These are phyloP conservation scores for Phalloptychus januarius DNA, from an alignment of 2,797 vertebrate species.

Conservation along the genomic window DNA sequence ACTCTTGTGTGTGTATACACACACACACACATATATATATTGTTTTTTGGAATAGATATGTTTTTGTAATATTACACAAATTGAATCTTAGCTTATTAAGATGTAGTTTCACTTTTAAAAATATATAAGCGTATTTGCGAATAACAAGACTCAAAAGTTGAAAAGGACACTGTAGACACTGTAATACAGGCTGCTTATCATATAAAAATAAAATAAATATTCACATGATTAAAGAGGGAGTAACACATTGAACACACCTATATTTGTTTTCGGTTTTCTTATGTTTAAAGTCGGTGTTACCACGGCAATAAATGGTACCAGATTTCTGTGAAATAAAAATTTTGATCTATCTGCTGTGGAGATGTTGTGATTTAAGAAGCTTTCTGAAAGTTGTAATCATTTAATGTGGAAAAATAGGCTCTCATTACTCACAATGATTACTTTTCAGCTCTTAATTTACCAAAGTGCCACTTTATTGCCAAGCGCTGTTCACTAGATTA, in stretches of 20 bases:
- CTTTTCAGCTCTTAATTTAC: not conserved
- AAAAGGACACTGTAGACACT: conserved; percentile 39
- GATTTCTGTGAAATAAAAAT: not conserved
- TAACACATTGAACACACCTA: conserved; percentile 18
- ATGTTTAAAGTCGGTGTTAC: conserved; percentile 1
- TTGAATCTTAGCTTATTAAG: conserved; percentile 33
- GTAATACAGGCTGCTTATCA: conserved; percentile 33
- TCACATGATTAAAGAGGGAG: conserved; percentile 31
- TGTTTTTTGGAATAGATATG: conserved; percentile 25
- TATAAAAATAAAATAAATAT: conserved; percentile 11
- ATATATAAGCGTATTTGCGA: conserved; percentile 29
- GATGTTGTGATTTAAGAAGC: not conserved
- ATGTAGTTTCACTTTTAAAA: conserved; percentile 43
- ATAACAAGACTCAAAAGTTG: conserved; percentile 12
- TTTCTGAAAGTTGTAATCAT: not conserved
- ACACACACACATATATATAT: not conserved
- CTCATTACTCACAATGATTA: not conserved
- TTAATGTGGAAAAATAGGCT: not conserved
- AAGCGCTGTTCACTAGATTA: not conserved
- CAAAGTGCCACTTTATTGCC: not conserved
- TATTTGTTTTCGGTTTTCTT: not conserved
- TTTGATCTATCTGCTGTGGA: not conserved
- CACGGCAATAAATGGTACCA: not conserved
- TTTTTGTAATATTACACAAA: conserved; percentile 45
- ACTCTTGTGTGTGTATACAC: conserved; percentile 26